A percentile compares a stretch with the other conserved stretches of the same genome.
These are phyloP conservation scores for Oryzias curvinotus DNA, from an alignment of 2,113 vertebrate genomes.

Conservation along the genomic window DNA sequence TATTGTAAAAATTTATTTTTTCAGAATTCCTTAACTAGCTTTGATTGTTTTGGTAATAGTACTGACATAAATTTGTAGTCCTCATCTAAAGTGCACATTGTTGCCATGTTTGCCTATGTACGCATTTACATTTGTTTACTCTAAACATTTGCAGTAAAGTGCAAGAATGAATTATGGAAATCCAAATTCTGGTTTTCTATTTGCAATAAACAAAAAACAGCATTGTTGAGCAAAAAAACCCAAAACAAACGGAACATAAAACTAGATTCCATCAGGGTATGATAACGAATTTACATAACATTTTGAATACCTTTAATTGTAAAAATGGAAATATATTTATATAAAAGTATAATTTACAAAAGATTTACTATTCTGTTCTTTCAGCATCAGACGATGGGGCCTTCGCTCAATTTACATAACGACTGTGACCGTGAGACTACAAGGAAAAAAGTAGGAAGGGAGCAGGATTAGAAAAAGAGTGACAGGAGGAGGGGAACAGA, in stretches of 20 bases:
- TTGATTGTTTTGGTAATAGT: too few species aligned
- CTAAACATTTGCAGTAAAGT: too few species aligned
- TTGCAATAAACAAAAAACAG: too few species aligned
- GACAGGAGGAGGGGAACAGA: conserved; percentile 30
- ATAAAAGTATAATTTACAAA: background rate
- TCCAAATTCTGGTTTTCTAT: too few species aligned
- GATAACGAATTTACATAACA: background rate
- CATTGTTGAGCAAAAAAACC: background rate
- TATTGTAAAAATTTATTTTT: too few species aligned
- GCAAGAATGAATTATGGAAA: too few species aligned
- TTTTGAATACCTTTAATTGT: background rate
- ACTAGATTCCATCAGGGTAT: background rate
- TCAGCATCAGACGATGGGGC: conserved; percentile 22
- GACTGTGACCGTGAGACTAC: conserved; percentile 38
- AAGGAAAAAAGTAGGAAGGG: conserved; percentile 26
- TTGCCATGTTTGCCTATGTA: too few species aligned
- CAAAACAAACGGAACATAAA: background rate
- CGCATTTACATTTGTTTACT: too few species aligned
- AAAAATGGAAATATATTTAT: background rate
- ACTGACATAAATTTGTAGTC: too few species aligned
- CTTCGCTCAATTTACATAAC: conserved; percentile 44
- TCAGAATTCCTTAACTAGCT: too few species aligned
- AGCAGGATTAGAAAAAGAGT: conserved; percentile 20
- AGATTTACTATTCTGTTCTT: background rate
- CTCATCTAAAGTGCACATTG: too few species aligned